phyloP scores from a whole-genome alignment of 2,888 invertebrate genomes.

The Parelbella ahira region DNA sequence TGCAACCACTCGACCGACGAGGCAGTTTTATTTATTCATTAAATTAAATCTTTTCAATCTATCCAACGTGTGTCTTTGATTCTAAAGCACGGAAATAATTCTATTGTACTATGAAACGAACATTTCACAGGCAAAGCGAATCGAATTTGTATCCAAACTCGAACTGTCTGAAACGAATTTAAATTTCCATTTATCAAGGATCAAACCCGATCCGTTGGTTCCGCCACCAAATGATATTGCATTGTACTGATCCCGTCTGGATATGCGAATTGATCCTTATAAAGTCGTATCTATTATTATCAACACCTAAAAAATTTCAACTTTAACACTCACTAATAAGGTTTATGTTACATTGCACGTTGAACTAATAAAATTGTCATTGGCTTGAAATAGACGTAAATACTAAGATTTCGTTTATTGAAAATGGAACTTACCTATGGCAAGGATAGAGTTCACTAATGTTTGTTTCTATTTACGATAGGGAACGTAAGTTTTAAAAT shows the following conservation, averaged over 20 bases:
- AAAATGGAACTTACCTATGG: too few species aligned
- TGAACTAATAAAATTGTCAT: constrained; percentile 9
- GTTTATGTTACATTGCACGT: constrained; percentile 23
- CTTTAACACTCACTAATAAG: constrained; percentile 9
- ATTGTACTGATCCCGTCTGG: constrained; percentile 57
- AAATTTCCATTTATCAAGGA: constrained; percentile 64
- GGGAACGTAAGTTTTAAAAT: constrained; percentile 57
- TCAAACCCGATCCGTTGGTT: constrained; percentile 61
- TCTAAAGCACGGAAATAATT: too few species aligned
- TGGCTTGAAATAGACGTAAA: too few species aligned
- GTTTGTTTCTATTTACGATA: too few species aligned
- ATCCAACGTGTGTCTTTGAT: too few species aligned
- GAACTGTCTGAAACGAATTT: constrained; percentile 56
- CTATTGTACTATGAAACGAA: too few species aligned
- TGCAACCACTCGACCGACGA: too few species aligned
- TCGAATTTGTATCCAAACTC: constrained; percentile 23
- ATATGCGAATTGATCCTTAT: constrained; percentile 15
- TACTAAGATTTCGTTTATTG: too few species aligned
- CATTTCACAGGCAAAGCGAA: constrained; percentile 13
- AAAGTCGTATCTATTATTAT: constrained; percentile 25
- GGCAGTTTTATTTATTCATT: too few species aligned
- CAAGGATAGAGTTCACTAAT: too few species aligned
- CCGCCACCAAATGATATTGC: constrained; percentile 60
- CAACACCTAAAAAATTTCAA: constrained; percentile 27
- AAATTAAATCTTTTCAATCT: too few species aligned